Conservation (phyloP, 2,888 invertebrate species). For the Camptogramma bilineatum region DNA sequence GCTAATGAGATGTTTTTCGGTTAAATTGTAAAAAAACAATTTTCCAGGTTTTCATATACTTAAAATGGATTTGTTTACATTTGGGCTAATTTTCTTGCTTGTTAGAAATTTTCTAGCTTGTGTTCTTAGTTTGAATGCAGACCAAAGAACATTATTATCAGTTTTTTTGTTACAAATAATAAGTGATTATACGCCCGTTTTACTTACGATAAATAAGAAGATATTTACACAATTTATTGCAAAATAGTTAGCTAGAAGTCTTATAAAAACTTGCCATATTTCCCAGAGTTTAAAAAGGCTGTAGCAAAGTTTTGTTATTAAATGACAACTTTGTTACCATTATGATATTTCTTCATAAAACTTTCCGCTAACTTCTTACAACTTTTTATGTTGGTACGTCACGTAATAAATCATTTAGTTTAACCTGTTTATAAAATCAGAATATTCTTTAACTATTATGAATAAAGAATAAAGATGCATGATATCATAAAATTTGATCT, state of each 20-base stretch:
- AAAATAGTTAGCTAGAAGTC: not conserved
- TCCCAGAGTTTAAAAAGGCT: not conserved
- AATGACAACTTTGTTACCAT: not conserved
- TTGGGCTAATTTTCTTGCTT: not conserved
- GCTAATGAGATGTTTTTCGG: conserved; percentile 9
- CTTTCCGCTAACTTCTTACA: not conserved
- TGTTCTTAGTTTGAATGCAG: not conserved
- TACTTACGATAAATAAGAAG: no score
- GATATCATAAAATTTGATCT: not conserved
- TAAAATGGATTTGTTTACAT: not conserved
- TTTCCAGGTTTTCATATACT: conserved; percentile 5
- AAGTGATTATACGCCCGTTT: no score
- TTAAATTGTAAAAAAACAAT: not conserved
- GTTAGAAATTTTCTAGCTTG: not conserved
- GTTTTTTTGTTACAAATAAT: no score
- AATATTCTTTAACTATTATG: no score
- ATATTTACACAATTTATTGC: no score
- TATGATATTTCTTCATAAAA: not conserved
- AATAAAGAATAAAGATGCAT: no score
- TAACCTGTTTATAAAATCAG: no score
- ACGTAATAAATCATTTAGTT: no score
- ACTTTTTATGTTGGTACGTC: no score
- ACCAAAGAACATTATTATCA: not conserved
- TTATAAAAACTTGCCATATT: not conserved
- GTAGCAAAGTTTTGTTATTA: not conserved